Base-by-base conservation (phyloP, 2,113 vertebrate species). In the Papio anubis region DNA sequence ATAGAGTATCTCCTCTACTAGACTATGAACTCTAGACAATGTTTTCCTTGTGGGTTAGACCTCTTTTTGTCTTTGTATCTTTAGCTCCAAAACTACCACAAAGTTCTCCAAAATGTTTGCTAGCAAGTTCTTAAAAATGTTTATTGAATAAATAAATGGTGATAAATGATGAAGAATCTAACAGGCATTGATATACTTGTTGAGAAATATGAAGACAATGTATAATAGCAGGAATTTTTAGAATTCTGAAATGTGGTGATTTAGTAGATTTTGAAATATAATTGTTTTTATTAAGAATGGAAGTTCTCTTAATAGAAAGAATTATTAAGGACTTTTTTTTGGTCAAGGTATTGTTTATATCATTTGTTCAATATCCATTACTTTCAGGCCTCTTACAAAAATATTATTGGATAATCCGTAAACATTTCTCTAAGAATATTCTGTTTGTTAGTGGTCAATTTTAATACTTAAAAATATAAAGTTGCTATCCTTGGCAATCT, bases 371-470 rank as follows among this genome's bases (percentile, higher is more conserved):
- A 70, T 70, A 94, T 72, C 43, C 11, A 18, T 88, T 92, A 52
- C 59, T 90, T 81, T 93, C 82, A 95, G 68, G 57, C 8, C 6
- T 68, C 40, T 93, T 93, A 75, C 57, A 88, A 80, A 95, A 86
- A 48, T 61, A 27, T 50, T 75, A 87, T 78, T 82, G 43, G 81
- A 70, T 91, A 61, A 55, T 93, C 35, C 5, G 40, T 86, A 32
- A 48, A 70, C 64, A 90, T 23, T 83, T 88, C 18, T 83, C 90
- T 88, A 43, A 95, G 61, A 73, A 70, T 82, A 70, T 78, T 88
- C 35, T 79, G 6, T 86, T 85, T 87, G 50, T 83, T 14, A 68
- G 32, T 59, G 82, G 23, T 76, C 70, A 88, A 10, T 66, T 81
- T 64, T 87, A 91, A n/a, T 90, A 55, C 17, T 83, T 76, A 81